phyloP scores from a whole-genome alignment of 2,797 vertebrate genomes.

The Peromyscus attwateri region DNA sequence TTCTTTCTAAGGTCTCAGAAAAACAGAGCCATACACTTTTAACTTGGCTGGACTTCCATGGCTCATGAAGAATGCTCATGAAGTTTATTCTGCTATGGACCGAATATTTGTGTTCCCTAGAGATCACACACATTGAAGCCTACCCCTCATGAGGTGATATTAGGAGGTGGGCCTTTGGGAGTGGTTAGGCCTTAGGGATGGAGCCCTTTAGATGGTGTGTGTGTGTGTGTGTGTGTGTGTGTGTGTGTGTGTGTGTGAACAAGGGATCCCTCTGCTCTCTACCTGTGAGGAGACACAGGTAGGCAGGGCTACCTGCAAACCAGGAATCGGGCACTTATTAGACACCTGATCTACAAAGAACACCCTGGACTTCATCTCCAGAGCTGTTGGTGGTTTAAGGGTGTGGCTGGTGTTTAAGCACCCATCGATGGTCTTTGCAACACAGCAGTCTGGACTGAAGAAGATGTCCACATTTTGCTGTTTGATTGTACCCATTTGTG shows the following conservation, averaged over 20 bases:
- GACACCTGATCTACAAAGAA: neutral
- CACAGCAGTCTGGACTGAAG: neutral
- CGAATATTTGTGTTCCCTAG: neutral
- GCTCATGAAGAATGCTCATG: too few relatives aligned
- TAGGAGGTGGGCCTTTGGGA: neutral
- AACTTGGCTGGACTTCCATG: too few relatives aligned
- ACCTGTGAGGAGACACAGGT: neutral
- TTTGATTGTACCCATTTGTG: too few relatives aligned
- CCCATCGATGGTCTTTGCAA: too few relatives aligned
- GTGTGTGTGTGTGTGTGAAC: neutral
- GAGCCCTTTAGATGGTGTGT: neutral
- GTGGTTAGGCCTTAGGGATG: neutral
- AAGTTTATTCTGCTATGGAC: neutral
- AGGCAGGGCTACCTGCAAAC: neutral
- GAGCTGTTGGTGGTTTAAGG: neutral
- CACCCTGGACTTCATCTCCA: neutral
- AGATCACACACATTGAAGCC: neutral
- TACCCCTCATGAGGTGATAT: neutral
- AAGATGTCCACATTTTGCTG: fast-evolving
- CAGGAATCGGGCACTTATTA: neutral
- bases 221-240: neutral
- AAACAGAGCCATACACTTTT: neutral
- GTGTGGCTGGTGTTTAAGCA: neutral
- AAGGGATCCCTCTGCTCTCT: neutral
- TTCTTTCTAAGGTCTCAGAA: neutral